Percentiles rank a stretch among this genome's conserved stretches.
phyloP scores from a whole-genome alignment of 2,888 invertebrate species.

The Caenorhabditis macrosperma region DNA sequence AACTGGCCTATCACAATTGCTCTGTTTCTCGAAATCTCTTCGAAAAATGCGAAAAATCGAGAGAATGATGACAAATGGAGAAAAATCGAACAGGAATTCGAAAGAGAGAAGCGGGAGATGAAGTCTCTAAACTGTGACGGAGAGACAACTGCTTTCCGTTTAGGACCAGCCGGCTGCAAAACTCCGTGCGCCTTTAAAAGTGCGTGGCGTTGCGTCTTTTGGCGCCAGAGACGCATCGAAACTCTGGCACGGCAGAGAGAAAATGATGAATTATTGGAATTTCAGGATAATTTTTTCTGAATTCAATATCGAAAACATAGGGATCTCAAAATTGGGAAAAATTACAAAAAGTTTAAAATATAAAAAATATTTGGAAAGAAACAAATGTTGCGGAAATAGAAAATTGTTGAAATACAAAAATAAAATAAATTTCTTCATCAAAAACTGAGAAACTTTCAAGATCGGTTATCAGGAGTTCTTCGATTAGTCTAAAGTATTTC shows the following conservation, averaged over 20 bases:
- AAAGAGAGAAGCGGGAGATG: conserved; percentile 31
- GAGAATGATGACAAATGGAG: conserved; percentile 14
- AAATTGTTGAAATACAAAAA: no score
- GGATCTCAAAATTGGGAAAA: no score
- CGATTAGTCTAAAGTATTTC: no score
- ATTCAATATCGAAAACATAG: no score
- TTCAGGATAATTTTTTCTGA: not conserved
- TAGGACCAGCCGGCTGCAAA: conserved; percentile 11
- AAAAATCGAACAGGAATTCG: conserved; percentile 32
- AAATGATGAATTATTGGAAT: not conserved
- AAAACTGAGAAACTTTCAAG: no score
- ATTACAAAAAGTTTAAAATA: no score
- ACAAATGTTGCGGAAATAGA: no score
- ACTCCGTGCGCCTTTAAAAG: conserved; percentile 34
- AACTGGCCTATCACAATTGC: no score
- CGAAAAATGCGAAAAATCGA: not conserved
- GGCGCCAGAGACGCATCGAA: not conserved
- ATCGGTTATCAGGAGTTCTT: no score
- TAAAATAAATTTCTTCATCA: no score
- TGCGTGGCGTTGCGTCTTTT: conserved; percentile 23
- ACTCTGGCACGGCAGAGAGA: not conserved
- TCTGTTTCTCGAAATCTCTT: not conserved
- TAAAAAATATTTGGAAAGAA: no score
- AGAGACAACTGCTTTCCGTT: conserved; percentile 33
- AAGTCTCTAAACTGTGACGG: conserved; percentile 6